Base-by-base conservation (phyloP, 1,140 invertebrate genomes). In the Lepidurus packardi region DNA sequence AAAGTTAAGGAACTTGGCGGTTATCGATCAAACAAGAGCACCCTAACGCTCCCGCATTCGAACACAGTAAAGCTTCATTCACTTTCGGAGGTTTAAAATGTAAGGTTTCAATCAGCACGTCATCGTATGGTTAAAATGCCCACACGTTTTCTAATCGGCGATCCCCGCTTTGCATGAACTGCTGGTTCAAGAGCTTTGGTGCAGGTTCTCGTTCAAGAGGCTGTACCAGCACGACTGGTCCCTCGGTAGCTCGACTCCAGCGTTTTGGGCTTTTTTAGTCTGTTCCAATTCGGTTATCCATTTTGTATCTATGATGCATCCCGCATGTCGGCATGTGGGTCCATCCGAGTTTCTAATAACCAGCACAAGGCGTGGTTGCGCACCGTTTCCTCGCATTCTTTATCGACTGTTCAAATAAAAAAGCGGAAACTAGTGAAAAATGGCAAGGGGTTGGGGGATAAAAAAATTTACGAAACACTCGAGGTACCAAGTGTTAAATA, bases 251-350 rank as follows among this genome's bases (percentile, higher is more conserved):
- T 21, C 53, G 21, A 21, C 53, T 65, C 21, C 16, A 21, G 53
- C 53, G 53, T 65, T 65, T 65, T 65, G 53, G 7, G 45, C 16
- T 65, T 65, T 65, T 65, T 65, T 7, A 21, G 9, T 65, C 53
- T 13, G 53, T 65, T 65, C 16, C 53, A 16, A 65, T 65, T 13
- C 53, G 53, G 53, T 65, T 65, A 65, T 65, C 53, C 53, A 65
- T 65, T 65, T 65, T 65, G 53, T 65, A 65, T 65, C 53, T 65
- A 65, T 65, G 53, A 65, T 65, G 53, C 53, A 65, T 65, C 53
- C 53, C 53, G 53, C 53, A 65, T 65, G 53, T 65, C 21, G 53
- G 53, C 53, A 65, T 65, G 53, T 65, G 53, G 53, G 53, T 65
- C 53, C 53, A 65, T 65, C 53, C 21, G 53, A 65, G 53, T 13